These are phyloP conservation scores for Pristionchus japonicus DNA, from an alignment of 2,888 invertebrate species.

Conservation along the genomic window DNA sequence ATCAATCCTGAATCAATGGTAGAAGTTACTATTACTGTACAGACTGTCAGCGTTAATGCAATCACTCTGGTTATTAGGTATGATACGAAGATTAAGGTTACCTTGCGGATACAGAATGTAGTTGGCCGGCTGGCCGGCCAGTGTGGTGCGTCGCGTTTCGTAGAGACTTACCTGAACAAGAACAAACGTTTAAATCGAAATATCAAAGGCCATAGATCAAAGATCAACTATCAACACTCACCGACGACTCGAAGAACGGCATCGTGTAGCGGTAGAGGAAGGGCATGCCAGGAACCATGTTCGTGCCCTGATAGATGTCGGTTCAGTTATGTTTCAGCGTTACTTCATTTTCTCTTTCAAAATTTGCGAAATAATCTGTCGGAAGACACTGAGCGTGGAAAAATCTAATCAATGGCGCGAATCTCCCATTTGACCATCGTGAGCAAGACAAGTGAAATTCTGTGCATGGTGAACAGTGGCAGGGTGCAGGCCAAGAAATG, in stretches of 20 bases:
- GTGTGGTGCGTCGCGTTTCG: neutral
- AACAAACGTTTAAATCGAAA: neutral
- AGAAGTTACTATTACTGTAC: too few species aligned
- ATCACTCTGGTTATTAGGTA: too few species aligned
- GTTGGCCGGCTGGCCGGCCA: neutral
- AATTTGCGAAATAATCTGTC: neutral
- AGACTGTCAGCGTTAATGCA: too few species aligned
- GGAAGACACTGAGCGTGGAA: too few species aligned
- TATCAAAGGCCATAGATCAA: neutral
- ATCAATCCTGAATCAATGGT: too few species aligned
- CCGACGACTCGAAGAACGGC: constrained; percentile 3
- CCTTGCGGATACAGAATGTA: constrained; percentile 33
- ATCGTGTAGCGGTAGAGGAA: constrained; percentile 20
- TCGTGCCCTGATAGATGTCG: neutral
- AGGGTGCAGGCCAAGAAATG: neutral
- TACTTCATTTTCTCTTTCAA: neutral
- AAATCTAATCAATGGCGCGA: too few species aligned
- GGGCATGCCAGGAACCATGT: neutral
- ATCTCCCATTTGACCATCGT: too few species aligned
- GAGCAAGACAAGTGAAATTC: too few species aligned
- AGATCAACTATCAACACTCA: neutral
- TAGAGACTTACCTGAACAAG: constrained; percentile 11
- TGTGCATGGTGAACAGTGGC: too few species aligned
- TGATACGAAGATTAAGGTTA: too few species aligned
- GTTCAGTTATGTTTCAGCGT: neutral